Percentiles rank a stretch among this genome's conserved stretches.
These are phyloP conservation scores for Cabera pusaria DNA, from an alignment of 2,888 invertebrate species.

Conservation along the genomic window DNA sequence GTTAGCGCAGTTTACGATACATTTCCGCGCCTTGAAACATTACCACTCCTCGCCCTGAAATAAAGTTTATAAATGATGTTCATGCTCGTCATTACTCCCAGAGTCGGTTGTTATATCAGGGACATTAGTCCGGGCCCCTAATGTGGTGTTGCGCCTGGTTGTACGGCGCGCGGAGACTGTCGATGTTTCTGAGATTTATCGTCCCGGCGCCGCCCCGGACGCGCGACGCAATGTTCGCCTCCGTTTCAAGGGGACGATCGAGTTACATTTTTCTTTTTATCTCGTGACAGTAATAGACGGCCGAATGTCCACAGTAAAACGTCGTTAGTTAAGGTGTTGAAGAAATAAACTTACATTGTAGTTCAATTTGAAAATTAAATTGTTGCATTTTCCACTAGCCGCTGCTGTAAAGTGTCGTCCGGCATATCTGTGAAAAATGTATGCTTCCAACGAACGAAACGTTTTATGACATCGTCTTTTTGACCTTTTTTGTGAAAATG, in stretches of 20 bases:
- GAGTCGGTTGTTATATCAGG: conserved; percentile 48
- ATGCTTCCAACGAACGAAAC: conserved; percentile 40
- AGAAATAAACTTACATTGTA: conserved; percentile 25
- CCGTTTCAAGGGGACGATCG: conserved; percentile 52
- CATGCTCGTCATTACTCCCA: conserved; percentile 34
- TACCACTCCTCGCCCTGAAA: conserved; percentile 26
- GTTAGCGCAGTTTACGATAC: conserved; percentile 24
- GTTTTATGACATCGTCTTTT: conserved; percentile 37
- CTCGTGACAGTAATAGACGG: conserved; percentile 47
- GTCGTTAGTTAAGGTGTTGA: conserved; percentile 23
- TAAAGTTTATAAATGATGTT: conserved; percentile 36
- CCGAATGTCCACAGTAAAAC: conserved; percentile 37
- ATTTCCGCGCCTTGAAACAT: conserved; percentile 28
- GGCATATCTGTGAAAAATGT: conserved; percentile 39
- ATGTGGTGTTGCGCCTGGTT: conserved; percentile 51
- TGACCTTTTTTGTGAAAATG: conserved; percentile 35
- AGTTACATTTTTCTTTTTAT: conserved; percentile 55
- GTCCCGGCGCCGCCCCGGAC: conserved; percentile 45
- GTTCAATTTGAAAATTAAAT: conserved; percentile 38
- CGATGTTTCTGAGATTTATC: conserved; percentile 65
- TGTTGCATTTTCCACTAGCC: conserved; percentile 39
- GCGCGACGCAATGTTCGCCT: conserved; percentile 34
- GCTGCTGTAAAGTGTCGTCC: conserved; percentile 30
- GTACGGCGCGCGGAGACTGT: conserved; percentile 48
- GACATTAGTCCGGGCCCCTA: conserved; percentile 57